A percentile compares a stretch with the other conserved stretches of the same genome.
phyloP scores from a whole-genome alignment of 2,797 vertebrate species.

The Amblyraja radiata region DNA sequence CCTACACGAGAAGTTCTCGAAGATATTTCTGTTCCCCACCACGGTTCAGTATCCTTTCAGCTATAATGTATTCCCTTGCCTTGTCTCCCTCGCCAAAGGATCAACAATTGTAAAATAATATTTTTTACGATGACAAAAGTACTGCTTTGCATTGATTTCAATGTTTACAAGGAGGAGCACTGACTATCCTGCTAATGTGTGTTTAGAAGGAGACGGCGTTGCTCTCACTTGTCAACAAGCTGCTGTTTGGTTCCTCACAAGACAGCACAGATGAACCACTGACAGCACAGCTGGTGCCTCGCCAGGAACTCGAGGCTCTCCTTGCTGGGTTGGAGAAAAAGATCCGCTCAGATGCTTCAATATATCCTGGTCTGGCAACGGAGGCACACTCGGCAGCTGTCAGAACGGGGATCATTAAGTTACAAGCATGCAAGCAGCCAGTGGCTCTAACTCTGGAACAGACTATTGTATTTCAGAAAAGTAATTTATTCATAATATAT shows the following conservation, averaged over 20 bases:
- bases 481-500: too few species aligned
- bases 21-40: too few species aligned
- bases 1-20: too few species aligned
- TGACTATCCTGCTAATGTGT: neutral
- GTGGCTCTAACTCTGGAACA: neutral
- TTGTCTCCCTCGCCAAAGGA: too few species aligned
- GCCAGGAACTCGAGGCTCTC: slow-evolving; percentile 52
- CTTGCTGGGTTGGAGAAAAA: slow-evolving; percentile 55
- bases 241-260: slow-evolving; percentile 43
- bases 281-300: slow-evolving; percentile 49
- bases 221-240: slow-evolving; percentile 50
- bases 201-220: slow-evolving; percentile 56
- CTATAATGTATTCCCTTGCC: too few species aligned
- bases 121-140: neutral
- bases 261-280: neutral
- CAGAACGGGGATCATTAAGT: slow-evolving; percentile 50
- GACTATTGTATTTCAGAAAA: too few species aligned
- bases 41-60: too few species aligned
- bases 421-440: neutral
- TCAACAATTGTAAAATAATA: too few species aligned
- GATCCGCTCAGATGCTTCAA: slow-evolving; percentile 46
- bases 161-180: neutral
- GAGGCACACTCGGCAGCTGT: slow-evolving; percentile 46
- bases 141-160: neutral
- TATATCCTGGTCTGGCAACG: slow-evolving; percentile 40